phyloP scores from a whole-genome alignment of 2,888 invertebrate genomes.

The Diarsia dahlii region DNA sequence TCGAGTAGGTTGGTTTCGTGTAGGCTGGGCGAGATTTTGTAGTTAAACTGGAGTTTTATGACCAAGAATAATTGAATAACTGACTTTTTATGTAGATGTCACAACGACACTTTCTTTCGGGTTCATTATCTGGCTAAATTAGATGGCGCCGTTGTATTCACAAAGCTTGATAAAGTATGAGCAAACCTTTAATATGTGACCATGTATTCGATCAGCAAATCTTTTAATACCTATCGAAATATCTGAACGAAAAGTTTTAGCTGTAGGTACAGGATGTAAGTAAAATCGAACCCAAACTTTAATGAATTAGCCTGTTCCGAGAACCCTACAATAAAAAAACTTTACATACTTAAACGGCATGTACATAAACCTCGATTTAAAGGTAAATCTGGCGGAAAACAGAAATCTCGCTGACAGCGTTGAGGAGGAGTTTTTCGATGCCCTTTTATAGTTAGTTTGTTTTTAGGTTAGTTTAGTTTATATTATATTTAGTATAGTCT shows the following conservation, averaged over 20 bases:
- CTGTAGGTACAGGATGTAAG: slow-evolving; percentile 11
- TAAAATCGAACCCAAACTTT: slow-evolving; percentile 18
- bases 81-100: not conserved
- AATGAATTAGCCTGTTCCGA: slow-evolving; percentile 1
- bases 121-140: not conserved
- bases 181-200: not conserved
- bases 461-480: too few relatives aligned
- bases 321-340: slow-evolving; percentile 12
- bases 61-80: not conserved
- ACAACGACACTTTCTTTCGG: not conserved
- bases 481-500: too few relatives aligned
- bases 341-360: not conserved
- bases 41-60: not conserved
- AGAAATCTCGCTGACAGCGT: too few relatives aligned
- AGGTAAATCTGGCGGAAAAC: slow-evolving; percentile 31
- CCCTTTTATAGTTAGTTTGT: too few relatives aligned
- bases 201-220: not conserved
- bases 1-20: slow-evolving; percentile 40
- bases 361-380: slow-evolving; percentile 28
- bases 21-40: slow-evolving; percentile 13
- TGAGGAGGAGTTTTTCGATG: too few relatives aligned
- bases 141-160: not conserved
- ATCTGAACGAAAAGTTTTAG: not conserved
- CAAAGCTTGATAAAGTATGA: slow-evolving; percentile 7
- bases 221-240: not conserved